A percentile compares a stretch with the other conserved stretches of the same genome.
These are phyloP conservation scores for Amphipyra tragopoginis DNA, from an alignment of 2,888 invertebrate genomes.

Conservation along the genomic window DNA sequence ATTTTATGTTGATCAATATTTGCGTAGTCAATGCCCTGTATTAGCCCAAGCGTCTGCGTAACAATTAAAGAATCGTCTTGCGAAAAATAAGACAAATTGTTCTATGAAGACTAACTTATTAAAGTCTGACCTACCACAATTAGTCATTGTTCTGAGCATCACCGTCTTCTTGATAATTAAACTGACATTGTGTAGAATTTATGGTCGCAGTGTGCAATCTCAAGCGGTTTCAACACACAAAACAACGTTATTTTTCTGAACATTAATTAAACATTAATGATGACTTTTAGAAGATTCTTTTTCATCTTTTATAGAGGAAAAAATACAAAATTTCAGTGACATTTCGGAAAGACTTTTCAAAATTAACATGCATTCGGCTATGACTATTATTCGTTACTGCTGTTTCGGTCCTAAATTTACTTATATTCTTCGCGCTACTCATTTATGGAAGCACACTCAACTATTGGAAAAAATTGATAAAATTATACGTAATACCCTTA, in stretches of 20 bases:
- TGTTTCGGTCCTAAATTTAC: too few species aligned
- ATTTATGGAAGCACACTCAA: too few species aligned
- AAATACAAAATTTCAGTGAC: too few species aligned
- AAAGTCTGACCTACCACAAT: background rate
- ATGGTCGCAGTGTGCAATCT: background rate
- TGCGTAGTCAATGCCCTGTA: slow-evolving; percentile 28
- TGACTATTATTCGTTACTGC: too few species aligned
- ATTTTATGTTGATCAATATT: slow-evolving; percentile 50
- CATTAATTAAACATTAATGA: background rate
- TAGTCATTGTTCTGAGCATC: slow-evolving; percentile 13
- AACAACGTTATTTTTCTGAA: background rate
- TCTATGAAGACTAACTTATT: background rate
- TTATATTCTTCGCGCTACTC: too few species aligned
- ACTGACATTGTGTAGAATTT: background rate
- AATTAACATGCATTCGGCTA: too few species aligned
- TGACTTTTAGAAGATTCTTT: too few species aligned
- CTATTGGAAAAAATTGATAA: too few species aligned
- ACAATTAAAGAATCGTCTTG: slow-evolving; percentile 22
- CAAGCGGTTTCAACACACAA: background rate
- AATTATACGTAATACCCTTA: too few species aligned
- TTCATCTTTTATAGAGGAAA: too few species aligned
- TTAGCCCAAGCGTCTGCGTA: slow-evolving; percentile 18
- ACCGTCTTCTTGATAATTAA: slow-evolving; percentile 3
- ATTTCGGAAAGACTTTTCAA: too few species aligned
- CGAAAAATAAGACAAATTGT: slow-evolving; percentile 18